Base-by-base conservation (phyloP, 2,797 vertebrate genomes). In the Garrulus glandarius region DNA sequence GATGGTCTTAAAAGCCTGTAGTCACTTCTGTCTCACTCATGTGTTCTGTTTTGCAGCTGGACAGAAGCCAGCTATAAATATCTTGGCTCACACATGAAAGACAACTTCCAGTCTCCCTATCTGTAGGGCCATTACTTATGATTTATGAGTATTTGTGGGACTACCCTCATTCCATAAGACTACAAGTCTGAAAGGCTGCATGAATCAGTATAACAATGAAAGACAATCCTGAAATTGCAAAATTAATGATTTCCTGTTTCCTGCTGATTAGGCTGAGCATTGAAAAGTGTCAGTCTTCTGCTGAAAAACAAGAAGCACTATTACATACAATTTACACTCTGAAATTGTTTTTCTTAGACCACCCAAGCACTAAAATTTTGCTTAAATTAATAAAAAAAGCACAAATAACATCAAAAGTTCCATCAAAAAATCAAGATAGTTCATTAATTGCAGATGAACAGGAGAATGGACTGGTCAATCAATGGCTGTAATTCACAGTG, bases 41-140 rank as follows among this genome's bases (percentile, higher is more conserved):
- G 47, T 76, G 67, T 32, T 93, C 47, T 87, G 26, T 87, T 80
- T 56, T 80, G 37, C 26, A 63, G 39, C 49, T 83, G 93, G 71
- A 84, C 41, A 75, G 44, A 74, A 30, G 74, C 92, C 87, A 94
- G 64, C 46, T 84, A 39, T 87, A 94, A 96, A 95, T 77, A 78
- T 80, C 71, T 75, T 74, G 75, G 65, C 81, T 91, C 64, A 83
- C 18, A 64, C 43, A 93, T 47, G 53, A 91, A 94, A 96, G 75
- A 74, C 20, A 77, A 8, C 30, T 93, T 94, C 75, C 67, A 88
- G 67, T 64, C 86, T 87, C 47, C 41, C 7, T 64, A 76, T 93
- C 78, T 75, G 41, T 22, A 52, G 22, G 39, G 60, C 84, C 41
- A 77, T 95, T 93, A 93, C 64, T 70, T 80, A 24, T 68, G 93